Percentiles rank a stretch among this genome's conserved stretches.
These are phyloP conservation scores for Percina caprodes DNA, from an alignment of 2,113 vertebrate genomes.

Conservation along the genomic window DNA sequence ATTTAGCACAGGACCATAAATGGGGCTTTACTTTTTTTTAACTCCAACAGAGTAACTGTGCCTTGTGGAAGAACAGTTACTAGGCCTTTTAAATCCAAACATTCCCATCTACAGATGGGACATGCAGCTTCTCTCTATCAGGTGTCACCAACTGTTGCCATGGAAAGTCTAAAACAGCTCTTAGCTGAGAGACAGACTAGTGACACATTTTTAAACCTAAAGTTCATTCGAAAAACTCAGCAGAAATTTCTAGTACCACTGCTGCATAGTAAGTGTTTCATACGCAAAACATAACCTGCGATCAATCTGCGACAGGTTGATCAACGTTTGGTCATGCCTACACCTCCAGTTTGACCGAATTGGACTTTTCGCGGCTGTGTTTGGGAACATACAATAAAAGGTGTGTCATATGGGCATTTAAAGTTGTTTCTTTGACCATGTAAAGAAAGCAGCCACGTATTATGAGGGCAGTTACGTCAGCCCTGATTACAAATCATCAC, in stretches of 20 bases:
- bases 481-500: not conserved
- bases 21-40: too few species aligned
- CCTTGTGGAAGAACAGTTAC: not conserved
- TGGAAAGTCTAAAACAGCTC: not conserved
- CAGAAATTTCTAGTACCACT: not conserved
- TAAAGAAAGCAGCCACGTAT: not conserved
- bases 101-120: not conserved
- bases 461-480: not conserved
- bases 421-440: not conserved
- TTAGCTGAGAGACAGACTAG: not conserved
- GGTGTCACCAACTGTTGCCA: conserved; percentile 1
- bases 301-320: not conserved
- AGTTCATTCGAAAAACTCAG: not conserved
- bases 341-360: not conserved
- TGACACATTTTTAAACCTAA: not conserved
- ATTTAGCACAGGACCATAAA: too few species aligned
- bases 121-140: not conserved
- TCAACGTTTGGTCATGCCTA: too few species aligned
- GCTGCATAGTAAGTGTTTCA: not conserved
- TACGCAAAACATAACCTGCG: not conserved
- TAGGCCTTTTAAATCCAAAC: not conserved
- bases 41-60: not conserved
- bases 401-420: too few species aligned
- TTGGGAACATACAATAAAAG: not conserved
- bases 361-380: not conserved